Conservation (phyloP, 2,797 vertebrate genomes). For the Ispidina lecontei region DNA sequence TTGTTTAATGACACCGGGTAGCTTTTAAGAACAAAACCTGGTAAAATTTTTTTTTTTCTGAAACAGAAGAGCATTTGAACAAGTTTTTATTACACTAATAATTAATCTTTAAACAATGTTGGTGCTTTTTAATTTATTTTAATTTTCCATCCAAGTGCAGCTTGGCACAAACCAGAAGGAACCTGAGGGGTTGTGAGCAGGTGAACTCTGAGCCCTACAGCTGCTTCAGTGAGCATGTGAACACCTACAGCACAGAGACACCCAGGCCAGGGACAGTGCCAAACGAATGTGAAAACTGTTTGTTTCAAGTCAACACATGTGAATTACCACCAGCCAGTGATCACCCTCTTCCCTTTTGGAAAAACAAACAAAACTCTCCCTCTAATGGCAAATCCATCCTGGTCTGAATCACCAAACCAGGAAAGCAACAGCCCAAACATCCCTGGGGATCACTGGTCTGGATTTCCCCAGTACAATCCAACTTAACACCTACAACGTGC, state of each 20-base stretch:
- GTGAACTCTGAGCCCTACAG: neutral
- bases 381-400: too few species aligned
- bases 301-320: neutral
- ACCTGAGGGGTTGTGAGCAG: neutral
- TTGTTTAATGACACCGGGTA: neutral
- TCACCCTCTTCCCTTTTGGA: neutral
- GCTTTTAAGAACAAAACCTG: neutral
- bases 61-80: neutral
- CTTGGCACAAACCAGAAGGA: neutral
- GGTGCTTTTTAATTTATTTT: constrained; percentile 6
- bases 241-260: neutral
- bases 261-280: neutral
- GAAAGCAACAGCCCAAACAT: too few species aligned
- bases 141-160: neutral
- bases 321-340: neutral
- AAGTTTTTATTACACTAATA: constrained; percentile 19
- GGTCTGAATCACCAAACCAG: too few species aligned
- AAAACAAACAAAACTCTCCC: too few species aligned
- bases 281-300: neutral
- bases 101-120: neutral
- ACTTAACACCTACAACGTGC: too few species aligned
- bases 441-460: too few species aligned
- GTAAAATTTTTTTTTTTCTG: neutral
- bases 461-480: too few species aligned
- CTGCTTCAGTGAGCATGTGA: neutral